Conservation (phyloP, 2,113 vertebrate species). For the Tauraco erythrolophus region DNA sequence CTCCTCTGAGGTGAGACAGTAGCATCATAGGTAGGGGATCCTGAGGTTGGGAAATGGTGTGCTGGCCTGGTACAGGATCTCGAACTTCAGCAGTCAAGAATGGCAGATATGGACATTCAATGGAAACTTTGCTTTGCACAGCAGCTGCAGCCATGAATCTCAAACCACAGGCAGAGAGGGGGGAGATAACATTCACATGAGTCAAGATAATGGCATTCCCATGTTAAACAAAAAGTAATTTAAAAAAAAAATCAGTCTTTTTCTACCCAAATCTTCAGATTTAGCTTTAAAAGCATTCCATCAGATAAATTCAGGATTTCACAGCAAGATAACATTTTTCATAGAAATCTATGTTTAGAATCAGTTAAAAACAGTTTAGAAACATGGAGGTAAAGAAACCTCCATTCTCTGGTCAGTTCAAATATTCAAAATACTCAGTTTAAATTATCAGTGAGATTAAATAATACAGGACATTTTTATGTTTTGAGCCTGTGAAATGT, state of each 20-base stretch:
- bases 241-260: background rate
- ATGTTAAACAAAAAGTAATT: background rate
- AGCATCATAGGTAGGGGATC: accelerated
- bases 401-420: background rate
- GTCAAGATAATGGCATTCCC: background rate
- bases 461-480: background rate
- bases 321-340: background rate
- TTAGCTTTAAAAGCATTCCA: background rate
- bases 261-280: background rate
- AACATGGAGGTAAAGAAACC: background rate
- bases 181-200: background rate
- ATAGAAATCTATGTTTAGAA: background rate
- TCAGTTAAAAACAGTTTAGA: background rate
- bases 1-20: accelerated
- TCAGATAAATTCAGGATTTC: background rate
- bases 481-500: background rate
- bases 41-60: background rate
- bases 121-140: background rate
- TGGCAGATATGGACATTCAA: background rate
- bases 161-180: background rate
- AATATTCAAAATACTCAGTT: background rate
- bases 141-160: background rate
- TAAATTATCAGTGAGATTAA: background rate
- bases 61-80: background rate
- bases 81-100: background rate